Base-by-base conservation (phyloP, 2,888 invertebrate species). In the Podotricha telesiphe region DNA sequence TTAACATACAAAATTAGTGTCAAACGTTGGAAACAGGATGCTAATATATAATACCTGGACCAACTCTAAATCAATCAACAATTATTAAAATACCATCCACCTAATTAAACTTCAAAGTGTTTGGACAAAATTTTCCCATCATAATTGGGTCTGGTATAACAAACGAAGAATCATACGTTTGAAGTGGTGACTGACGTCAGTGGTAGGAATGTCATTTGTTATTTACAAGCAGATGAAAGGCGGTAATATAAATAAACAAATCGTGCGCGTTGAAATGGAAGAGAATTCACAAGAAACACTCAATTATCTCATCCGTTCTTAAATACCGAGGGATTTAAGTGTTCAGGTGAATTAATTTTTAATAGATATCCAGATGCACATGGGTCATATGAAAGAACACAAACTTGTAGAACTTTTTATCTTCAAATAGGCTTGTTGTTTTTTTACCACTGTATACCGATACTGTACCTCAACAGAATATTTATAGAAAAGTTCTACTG, bases 221-320 rank as follows among this genome's bases (percentile, higher is more conserved):
- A 67, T 91, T 92, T 88, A 84, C 88, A 89, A 91, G 88, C 89
- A 89, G 91, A 92, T 92, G 91, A 91, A 92, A 91, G 91, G 88
- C 86, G 83, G 45, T 82, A 89, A 86, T 85, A 91, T 88, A 91
- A 91, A 92, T 91, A 91, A 91, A 92, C 87, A 80, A 86, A 87
- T 86, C 81, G 85, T 86, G 85, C 81, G 82, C 81, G 84, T 82
- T 83, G 83, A 89, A 87, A 88, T 79, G 79, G 82, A 86, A 86
- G 85, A 79, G 81, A 82, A 84, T 87, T 87, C 83, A 84, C 82
- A 79, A 84, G 86, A 88, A 86, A 79, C 79, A 74, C 78, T 80
- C 81, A 76, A 80, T 80, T 80, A 79, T 80, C 81, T 79, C 78
- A 75, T 81, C 80, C 81, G 73, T 73, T 74, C 74, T 74, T 74